Base-by-base conservation (phyloP, 2,797 vertebrate genomes). In the Myotis myotis region DNA sequence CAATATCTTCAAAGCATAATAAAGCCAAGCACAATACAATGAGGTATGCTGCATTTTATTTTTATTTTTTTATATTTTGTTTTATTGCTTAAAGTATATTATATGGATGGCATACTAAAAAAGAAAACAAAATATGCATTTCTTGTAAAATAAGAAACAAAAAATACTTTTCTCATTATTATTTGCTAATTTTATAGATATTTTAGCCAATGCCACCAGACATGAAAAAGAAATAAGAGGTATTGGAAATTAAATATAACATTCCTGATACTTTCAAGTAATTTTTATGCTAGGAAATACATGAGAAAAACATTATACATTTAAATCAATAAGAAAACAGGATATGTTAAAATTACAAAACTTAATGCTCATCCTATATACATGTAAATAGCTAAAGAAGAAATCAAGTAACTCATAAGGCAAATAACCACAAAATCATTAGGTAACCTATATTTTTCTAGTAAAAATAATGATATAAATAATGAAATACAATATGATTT, bases 61-160 rank as follows among this genome's bases (percentile, higher is more conserved):
- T 44, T 44, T 44, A 44, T 44, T 44, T 44, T 44, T 44, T 44
- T 44, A 44, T 11, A 44, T 44, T 44, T 10, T 44, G 9, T 44
- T 44, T 44, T 44, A 44, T 44, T 44, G 41, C 41, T 44, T 44
- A 44, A 71, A 76, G 36, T 64, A 64, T 71, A 68, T 36, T 57
- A 88, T 13, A 15, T 20, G 0, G 7, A 38, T 13, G 30, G 4
- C 25, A 57, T 68, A 71, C 2, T 3, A 22, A 60, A 70, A 76
- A 11, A 41, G 13, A 88, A 71, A 62, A 81, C 15, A 60, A 76
- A 64, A 60, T 3, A 36, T 28, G 11, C 28, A 71, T 86, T 76
- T 86, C 13, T 20, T 38, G 87, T 70, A 87, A 95, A 96, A 74
- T 66, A 36, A 83, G 41, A 49, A 25, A 8, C n/a, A 79, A 89